phyloP scores from a whole-genome alignment of 2,888 invertebrate species.

The Caenorhabditis angaria region DNA sequence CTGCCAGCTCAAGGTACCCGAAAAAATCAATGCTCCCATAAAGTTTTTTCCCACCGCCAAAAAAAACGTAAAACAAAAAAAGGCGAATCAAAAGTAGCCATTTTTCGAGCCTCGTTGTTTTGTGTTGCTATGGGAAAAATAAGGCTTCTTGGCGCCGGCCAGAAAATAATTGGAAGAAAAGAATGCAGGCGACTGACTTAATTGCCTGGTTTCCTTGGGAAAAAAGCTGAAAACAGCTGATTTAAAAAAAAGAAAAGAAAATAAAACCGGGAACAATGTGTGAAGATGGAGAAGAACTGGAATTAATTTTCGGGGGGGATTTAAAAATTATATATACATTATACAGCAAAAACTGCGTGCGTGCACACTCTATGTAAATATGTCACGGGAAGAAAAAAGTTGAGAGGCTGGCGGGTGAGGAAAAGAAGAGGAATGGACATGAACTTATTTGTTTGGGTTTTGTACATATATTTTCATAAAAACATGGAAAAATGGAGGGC shows the following conservation, averaged over 20 bases:
- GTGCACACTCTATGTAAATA: neutral
- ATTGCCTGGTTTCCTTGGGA: no score
- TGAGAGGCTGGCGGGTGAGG: no score
- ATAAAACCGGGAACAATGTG: neutral
- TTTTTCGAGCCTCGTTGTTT: neutral
- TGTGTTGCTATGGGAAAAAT: constrained; percentile 1
- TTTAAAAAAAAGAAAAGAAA: no score
- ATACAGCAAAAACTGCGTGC: neutral
- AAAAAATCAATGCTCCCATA: neutral
- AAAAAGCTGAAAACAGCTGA: no score
- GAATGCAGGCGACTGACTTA: neutral
- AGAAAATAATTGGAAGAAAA: neutral
- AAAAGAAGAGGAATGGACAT: neutral
- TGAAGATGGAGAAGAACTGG: neutral
- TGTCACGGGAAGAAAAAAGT: no score
- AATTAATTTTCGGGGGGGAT: neutral
- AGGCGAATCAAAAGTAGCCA: neutral
- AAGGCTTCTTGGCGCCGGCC: neutral
- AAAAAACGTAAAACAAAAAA: neutral
- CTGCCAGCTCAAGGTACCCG: no score
- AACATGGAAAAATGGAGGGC: neutral
- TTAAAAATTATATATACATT: neutral
- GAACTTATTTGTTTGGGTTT: neutral
- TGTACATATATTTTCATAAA: neutral
- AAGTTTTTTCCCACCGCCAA: neutral